Evolutionary conservation across 2,888 invertebrate species (phyloP).

Genomic region (Eupithecia vulgata): DNA sequence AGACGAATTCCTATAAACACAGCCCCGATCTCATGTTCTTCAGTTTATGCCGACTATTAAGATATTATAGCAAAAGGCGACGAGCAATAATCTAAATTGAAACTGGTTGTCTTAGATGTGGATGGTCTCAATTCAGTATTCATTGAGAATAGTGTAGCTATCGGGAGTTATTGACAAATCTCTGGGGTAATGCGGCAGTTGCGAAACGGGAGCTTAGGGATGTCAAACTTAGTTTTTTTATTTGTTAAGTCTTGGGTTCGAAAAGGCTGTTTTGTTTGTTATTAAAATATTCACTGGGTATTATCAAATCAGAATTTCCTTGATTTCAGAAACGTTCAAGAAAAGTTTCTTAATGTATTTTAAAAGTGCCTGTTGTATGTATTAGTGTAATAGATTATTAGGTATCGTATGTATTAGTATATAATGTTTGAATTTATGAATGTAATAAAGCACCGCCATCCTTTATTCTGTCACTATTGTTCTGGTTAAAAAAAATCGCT

Average conservation of each 20-base stretch:
- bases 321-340: not conserved
- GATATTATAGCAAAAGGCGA: slow-evolving; percentile 61
- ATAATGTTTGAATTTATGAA: too few species aligned
- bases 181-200: slow-evolving; percentile 66
- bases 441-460: too few species aligned
- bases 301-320: not conserved
- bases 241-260: not conserved
- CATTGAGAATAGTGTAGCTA: slow-evolving; percentile 77
- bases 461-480: too few species aligned
- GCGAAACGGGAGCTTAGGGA: slow-evolving; percentile 50
- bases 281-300: not conserved
- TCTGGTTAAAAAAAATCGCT: too few species aligned
- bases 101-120: slow-evolving; percentile 61
- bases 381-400: too few species aligned
- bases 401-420: too few species aligned
- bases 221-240: slow-evolving; percentile 13
- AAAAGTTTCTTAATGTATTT: not conserved
- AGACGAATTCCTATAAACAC: slow-evolving; percentile 1
- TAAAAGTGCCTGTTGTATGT: too few species aligned
- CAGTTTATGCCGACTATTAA: slow-evolving; percentile 49
- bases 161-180: slow-evolving; percentile 80
- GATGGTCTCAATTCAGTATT: slow-evolving; percentile 73
- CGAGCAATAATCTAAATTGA: slow-evolving; percentile 79
- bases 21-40: slow-evolving; percentile 18
- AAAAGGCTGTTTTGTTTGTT: not conserved